A percentile compares a stretch with the other conserved stretches of the same genome.
These are phyloP conservation scores for Bombus consobrinus DNA, from an alignment of 1,140 invertebrate species.

Conservation along the genomic window DNA sequence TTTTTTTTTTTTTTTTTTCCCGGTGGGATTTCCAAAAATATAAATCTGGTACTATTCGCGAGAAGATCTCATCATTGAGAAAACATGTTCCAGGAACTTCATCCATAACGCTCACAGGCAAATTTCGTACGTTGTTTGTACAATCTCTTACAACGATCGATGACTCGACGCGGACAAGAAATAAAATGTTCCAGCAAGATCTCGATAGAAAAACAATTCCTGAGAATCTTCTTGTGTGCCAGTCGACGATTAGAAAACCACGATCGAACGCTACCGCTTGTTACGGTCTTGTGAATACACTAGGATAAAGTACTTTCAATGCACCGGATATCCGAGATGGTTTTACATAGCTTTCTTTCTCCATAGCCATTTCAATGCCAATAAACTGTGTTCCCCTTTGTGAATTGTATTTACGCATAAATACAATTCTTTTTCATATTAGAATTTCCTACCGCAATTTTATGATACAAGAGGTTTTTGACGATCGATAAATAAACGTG, in stretches of 20 bases:
- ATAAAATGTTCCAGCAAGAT: not conserved
- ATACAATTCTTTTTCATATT: not conserved
- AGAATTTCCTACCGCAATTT: not conserved
- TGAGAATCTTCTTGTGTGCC: not conserved
- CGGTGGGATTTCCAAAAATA: not conserved
- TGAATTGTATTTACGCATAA: not conserved
- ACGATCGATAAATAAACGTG: not conserved
- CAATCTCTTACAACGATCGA: not conserved
- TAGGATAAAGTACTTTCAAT: constrained; percentile 54
- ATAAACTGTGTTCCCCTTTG: not conserved
- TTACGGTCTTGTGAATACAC: constrained; percentile 58
- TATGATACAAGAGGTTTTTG: too few relatives aligned
- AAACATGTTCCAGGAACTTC: not conserved
- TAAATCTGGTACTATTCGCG: not conserved
- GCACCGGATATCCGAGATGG: constrained; percentile 65
- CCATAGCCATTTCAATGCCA: constrained; percentile 12
- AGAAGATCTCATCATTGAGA: not conserved
- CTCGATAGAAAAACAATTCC: not conserved
- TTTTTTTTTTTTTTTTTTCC: too few relatives aligned
- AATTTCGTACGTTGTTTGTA: not conserved
- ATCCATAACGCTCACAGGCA: too few relatives aligned
- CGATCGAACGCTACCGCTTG: not conserved
- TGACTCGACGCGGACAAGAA: not conserved
- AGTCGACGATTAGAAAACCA: not conserved
- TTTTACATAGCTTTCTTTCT: constrained; percentile 54